Percentiles rank a stretch among this genome's conserved stretches.
Evolutionary conservation across 2,797 vertebrate genomes (phyloP).

Genomic region (Vultur gryphus): DNA sequence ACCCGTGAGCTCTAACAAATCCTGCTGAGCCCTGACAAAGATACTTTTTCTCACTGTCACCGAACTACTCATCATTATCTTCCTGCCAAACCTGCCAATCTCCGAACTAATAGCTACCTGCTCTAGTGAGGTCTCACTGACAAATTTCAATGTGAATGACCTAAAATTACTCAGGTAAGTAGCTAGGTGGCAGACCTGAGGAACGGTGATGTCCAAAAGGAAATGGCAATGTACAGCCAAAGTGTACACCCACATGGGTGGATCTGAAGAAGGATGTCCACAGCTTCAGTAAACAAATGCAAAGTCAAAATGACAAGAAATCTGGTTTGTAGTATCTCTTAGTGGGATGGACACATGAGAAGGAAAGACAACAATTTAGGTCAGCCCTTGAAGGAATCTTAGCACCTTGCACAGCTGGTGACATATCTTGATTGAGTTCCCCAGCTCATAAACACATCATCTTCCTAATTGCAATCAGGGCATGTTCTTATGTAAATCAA

Average conservation of each 20-base stretch:
- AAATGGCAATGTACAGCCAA: not conserved
- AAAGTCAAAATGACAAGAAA: not conserved
- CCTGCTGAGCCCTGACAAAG: not conserved
- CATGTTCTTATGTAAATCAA: not conserved
- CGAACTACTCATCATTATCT: not conserved
- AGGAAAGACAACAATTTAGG: not conserved
- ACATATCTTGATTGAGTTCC: not conserved
- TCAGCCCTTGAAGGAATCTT: not conserved
- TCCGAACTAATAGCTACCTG: not conserved
- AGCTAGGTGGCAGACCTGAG: not conserved
- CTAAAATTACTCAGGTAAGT: not conserved
- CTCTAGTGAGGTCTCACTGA: not conserved
- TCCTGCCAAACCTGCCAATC: not conserved
- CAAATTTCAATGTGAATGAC: not conserved
- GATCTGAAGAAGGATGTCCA: not conserved
- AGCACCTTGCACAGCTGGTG: not conserved
- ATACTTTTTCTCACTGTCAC: not conserved
- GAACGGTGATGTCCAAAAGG: not conserved
- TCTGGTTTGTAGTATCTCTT: not conserved
- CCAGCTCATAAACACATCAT: not conserved
- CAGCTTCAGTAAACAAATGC: not conserved
- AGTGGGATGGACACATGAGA: not conserved
- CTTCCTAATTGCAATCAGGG: not conserved
- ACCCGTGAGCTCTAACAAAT: not conserved
- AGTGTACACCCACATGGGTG: not conserved